phyloP scores from a whole-genome alignment of 2,113 vertebrate species.

The Lucifuga dentata region DNA sequence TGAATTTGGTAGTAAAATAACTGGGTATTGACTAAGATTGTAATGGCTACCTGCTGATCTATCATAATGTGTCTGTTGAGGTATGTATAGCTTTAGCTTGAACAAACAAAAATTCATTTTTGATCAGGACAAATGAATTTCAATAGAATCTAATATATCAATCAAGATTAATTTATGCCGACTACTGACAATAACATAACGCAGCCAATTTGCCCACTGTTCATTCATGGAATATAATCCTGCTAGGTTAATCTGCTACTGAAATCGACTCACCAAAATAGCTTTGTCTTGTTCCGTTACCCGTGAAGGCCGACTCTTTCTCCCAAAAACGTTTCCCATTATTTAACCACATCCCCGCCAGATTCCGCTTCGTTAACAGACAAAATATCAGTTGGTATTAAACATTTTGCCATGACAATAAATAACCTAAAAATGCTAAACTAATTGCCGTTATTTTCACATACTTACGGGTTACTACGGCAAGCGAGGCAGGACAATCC shows the following conservation, averaged over 20 bases:
- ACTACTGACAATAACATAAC: too few species aligned
- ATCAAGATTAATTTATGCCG: too few species aligned
- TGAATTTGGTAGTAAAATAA: too few species aligned
- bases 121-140: too few species aligned
- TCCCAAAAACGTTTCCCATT: slow-evolving; percentile 93
- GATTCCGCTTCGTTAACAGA: slow-evolving; percentile 36
- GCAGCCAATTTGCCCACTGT: not conserved
- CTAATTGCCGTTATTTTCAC: slow-evolving; percentile 29
- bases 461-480: slow-evolving; percentile 63
- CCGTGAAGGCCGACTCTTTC: slow-evolving; percentile 89
- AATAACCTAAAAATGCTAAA: slow-evolving; percentile 36
- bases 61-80: too few species aligned
- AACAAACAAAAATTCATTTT: too few species aligned
- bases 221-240: not conserved
- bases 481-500: slow-evolving; percentile 33
- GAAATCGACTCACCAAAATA: slow-evolving; percentile 85
- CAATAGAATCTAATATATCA: too few species aligned
- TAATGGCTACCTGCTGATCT: too few species aligned
- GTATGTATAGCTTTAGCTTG: too few species aligned
- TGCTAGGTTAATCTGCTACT: slow-evolving; percentile 25
- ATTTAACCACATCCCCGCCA: slow-evolving; percentile 79
- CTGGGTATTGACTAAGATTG: too few species aligned
- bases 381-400: not conserved
- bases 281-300: slow-evolving; percentile 93
- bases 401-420: slow-evolving; percentile 25